Base-by-base conservation (phyloP, 2,797 vertebrate species). In the Poeciliopsis infans region DNA sequence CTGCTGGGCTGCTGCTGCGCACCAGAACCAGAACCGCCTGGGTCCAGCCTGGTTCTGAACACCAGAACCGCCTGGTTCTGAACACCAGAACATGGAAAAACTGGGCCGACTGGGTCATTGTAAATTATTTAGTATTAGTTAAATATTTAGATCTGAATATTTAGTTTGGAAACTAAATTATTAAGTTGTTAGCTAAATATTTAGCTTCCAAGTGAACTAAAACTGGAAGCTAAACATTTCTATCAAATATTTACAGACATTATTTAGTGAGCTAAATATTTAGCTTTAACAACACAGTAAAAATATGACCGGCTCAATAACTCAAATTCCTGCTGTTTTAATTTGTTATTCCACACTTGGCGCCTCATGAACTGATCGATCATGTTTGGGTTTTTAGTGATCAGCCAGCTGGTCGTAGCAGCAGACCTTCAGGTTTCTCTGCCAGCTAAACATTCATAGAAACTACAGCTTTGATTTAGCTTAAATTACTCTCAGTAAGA, bases 401-500 rank as follows among this genome's bases (percentile, higher is more conserved):
- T 36, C 3, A 64, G 1, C 39, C 55, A 28, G 55, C 55, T 59
- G 55, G 16, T 39, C 71, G 51, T 39, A 78, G 47, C 75, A 78
- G 43, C 43, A 73, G 55, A 68, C 45, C 15, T 53, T 13, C 68
- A 23, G 33, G 46, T 73, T 55, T 43, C 78, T 49, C 70, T 69
- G 13, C 57, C 46, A 71, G 36, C 68, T 66, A 47, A 55, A n/a
- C 28, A 49, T 57, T 43, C 15, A 41, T 45, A 57, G 15, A 20
- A 77, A 61, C 18, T 66, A 53, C 72, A 33, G 13, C 53, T 46
- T n/a, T 77, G 47, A 33, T 41, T 82, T 68, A 53, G 68, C 59
- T 83, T 73, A 33, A 73, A 59, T 83, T 68, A 69, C 64, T 70
- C 70, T 39, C 53, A 41, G 47, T 53, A 69, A 4, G 47, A 83